A percentile compares a stretch with the other conserved stretches of the same genome.
phyloP scores from a whole-genome alignment of 1,140 invertebrate genomes.

The Musca domestica region DNA sequence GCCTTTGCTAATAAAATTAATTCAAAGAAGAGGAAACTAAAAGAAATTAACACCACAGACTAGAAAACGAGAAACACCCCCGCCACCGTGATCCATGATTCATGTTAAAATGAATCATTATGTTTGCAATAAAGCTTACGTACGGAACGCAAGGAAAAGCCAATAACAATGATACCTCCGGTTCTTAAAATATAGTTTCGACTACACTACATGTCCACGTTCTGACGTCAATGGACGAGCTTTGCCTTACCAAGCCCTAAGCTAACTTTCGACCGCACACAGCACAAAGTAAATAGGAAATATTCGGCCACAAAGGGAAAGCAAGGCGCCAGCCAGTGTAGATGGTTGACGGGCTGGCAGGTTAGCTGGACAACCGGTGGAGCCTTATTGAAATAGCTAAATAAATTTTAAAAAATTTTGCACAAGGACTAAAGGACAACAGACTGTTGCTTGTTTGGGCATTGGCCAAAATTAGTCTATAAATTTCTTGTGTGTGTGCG shows the following conservation, averaged over 20 bases:
- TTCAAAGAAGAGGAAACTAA: neutral
- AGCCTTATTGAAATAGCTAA: neutral
- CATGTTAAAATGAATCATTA: conserved; percentile 16
- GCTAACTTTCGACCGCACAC: conserved; percentile 3
- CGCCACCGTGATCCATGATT: neutral
- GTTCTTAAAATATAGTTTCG: neutral
- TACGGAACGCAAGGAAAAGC: neutral
- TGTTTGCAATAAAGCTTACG: conserved; percentile 15
- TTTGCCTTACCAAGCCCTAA: neutral
- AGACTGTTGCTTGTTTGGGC: no score
- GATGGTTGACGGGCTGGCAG: neutral
- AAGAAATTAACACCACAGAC: no score
- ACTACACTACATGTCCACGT: neutral
- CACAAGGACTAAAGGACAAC: neutral
- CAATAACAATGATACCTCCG: conserved; percentile 16
- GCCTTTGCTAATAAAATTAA: conserved; percentile 15
- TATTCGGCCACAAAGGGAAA: no score
- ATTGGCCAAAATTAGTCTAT: no score
- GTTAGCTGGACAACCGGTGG: no score
- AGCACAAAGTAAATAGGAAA: neutral
- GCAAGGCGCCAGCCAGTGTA: neutral
- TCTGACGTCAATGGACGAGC: neutral
- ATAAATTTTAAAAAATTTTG: conserved; percentile 9
- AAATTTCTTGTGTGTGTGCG: no score
- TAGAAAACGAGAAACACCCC: no score